These are phyloP conservation scores for Labeo catla DNA, from an alignment of 2,113 vertebrate genomes.

Conservation along the genomic window DNA sequence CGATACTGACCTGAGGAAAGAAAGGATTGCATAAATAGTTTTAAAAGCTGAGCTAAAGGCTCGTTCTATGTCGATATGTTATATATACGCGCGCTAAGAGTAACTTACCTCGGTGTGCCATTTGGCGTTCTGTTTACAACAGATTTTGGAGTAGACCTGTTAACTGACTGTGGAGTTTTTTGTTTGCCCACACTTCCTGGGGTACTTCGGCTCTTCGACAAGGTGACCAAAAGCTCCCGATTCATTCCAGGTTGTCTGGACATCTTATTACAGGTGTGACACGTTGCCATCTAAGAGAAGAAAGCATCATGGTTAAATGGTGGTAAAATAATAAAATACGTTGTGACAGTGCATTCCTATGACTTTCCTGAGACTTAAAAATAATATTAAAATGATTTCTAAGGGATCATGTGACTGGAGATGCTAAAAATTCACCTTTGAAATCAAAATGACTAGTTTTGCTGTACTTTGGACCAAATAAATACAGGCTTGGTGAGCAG, in stretches of 20 bases:
- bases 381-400: too few relatives aligned
- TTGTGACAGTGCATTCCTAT: background rate
- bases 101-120: constrained; percentile 59
- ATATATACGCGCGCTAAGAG: background rate
- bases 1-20: constrained; percentile 61
- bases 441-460: too few relatives aligned
- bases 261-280: constrained; percentile 80
- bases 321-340: background rate
- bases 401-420: too few relatives aligned
- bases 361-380: too few relatives aligned
- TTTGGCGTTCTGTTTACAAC: constrained; percentile 40
- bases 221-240: constrained; percentile 69
- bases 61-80: background rate
- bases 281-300: constrained; percentile 77
- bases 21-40: background rate
- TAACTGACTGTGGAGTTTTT: constrained; percentile 59
- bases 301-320: background rate
- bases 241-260: constrained; percentile 75
- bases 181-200: constrained; percentile 54
- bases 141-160: constrained; percentile 50
- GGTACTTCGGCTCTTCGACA: constrained; percentile 56
- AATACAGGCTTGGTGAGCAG: too few relatives aligned
- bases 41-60: background rate
- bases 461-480: too few relatives aligned
- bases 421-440: too few relatives aligned